Evolutionary conservation across 2,113 vertebrate species (phyloP), one percentile per base, ranked within the genome.

Genomic region (Morone chrysops): DNA sequence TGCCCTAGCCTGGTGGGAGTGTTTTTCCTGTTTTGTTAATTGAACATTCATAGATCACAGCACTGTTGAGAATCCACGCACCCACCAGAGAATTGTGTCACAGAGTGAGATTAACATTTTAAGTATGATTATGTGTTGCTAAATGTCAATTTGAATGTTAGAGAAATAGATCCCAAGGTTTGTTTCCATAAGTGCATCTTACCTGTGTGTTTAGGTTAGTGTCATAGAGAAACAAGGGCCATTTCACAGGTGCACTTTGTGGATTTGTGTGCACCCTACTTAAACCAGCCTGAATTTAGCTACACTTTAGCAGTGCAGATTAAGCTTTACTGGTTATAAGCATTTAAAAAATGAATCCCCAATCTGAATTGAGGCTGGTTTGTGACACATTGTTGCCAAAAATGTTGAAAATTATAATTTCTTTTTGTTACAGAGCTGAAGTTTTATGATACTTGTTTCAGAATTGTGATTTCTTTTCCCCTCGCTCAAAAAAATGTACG

Each of bases 21-120:
- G 62, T 71, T 72, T 79, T 50, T 59, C 16, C 8, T 56, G 4
- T 72, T 73, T 45, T 54, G 43, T 77, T 88, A 84, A 86, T 80
- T 88, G 67, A 60, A 53, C 60, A 60, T 65, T 56, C 25, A 62
- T 50, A 66, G 53, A 84, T 72, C 71, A 59, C 69, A 45, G 70
- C 7, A 2, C 36, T 83, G 48, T 45, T 12, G 17, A 50, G 12
- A 72, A 51, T 54, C 40, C 51, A 68, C 43, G 22, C 16, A 62
- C n/a, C 25, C 65, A 70, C 41, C 47, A 45, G 51, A 41, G 10
- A 45, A 70, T 53, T 40, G 47, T 69, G 50, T 84, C 78, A 72
- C 78, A 40, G 54, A 54, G 22, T 25, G 43, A 54, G 63, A 20
- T 78, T 66, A 14, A 63, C 3, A 40, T 41, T 57, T 65, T 20